A percentile compares a stretch with the other conserved stretches of the same genome.
These are phyloP conservation scores for Plagodis dolabraria DNA, from an alignment of 2,888 invertebrate species.

Conservation along the genomic window DNA sequence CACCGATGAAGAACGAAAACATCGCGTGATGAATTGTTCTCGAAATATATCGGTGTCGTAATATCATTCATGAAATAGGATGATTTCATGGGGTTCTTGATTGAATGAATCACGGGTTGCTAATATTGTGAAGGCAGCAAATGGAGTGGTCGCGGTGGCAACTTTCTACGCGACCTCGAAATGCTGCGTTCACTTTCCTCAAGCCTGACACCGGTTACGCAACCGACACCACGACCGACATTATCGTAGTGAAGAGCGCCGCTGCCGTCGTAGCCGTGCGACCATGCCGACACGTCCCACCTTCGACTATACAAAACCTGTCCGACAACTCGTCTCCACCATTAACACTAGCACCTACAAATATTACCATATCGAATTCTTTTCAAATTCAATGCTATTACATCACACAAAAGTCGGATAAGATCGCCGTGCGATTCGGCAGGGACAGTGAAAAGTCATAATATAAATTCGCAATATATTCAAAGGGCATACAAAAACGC, in stretches of 20 bases:
- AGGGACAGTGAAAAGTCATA: conserved; percentile 62
- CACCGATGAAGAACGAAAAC: conserved; percentile 47
- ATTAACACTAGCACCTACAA: conserved; percentile 47
- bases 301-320: conserved; percentile 49
- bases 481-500: conserved; percentile 81
- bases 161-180: conserved; percentile 85
- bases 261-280: conserved; percentile 24
- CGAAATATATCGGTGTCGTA: conserved; percentile 39
- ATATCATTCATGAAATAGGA: conserved; percentile 38
- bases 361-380: conserved; percentile 49
- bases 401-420: conserved; percentile 49
- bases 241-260: conserved; percentile 58
- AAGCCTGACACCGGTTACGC: conserved; percentile 80
- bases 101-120: conserved; percentile 48
- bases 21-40: conserved; percentile 51
- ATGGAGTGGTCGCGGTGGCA: conserved; percentile 62
- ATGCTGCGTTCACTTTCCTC: conserved; percentile 84
- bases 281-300: conserved; percentile 37
- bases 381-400: conserved; percentile 51
- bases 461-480: conserved; percentile 77
- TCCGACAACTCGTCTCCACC: conserved; percentile 45
- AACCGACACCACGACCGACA: conserved; percentile 76
- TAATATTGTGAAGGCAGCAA: conserved; percentile 48
- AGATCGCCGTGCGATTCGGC: conserved; percentile 30
- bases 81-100: conserved; percentile 26